Evolutionary conservation across 2,113 vertebrate species (phyloP).

Genomic region (Paedocypris sp.): DNA sequence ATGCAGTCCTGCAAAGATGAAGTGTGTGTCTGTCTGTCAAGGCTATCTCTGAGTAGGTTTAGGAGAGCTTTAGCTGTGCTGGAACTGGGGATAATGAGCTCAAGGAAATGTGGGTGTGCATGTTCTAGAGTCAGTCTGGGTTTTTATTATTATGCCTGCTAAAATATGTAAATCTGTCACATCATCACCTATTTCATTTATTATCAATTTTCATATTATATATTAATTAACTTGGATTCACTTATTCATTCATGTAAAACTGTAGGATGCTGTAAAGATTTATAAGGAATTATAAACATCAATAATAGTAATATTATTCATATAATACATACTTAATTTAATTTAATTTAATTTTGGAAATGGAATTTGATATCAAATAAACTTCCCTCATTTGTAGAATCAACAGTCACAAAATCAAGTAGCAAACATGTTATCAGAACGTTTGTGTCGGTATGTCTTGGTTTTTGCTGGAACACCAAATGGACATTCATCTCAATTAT

Average conservation of each 20-base stretch:
- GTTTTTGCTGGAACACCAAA: neutral
- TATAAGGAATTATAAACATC: no score
- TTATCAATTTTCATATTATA: neutral
- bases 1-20: neutral
- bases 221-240: no score
- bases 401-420: no score
- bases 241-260: no score
- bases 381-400: no score
- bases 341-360: no score
- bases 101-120: neutral
- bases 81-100: neutral
- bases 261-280: no score
- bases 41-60: conserved; percentile 1
- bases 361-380: no score
- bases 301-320: no score
- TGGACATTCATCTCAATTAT: neutral
- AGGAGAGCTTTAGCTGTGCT: neutral
- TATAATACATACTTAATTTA: no score
- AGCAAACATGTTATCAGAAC: no score
- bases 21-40: neutral
- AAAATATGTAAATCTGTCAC: neutral
- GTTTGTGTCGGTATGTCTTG: neutral
- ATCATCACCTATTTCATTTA: neutral
- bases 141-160: neutral
- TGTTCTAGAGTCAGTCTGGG: neutral